These are phyloP conservation scores for Myrmophylax atrothorax DNA, from an alignment of 2,113 vertebrate species.

Conservation along the genomic window DNA sequence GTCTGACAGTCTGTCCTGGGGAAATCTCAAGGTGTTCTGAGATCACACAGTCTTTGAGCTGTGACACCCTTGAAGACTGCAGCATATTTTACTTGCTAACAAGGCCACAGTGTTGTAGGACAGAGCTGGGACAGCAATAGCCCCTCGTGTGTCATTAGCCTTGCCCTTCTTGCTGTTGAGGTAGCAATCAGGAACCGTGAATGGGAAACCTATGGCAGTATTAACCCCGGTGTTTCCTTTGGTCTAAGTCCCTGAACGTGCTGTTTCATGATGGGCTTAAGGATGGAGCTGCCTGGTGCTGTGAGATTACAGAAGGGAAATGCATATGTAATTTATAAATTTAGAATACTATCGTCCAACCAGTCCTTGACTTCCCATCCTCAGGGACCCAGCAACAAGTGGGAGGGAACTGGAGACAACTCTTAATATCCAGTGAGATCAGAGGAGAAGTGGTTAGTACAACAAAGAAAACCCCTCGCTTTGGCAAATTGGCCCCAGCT, in stretches of 20 bases:
- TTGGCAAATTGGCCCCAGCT: neutral
- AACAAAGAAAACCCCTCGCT: neutral
- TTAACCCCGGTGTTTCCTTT: neutral
- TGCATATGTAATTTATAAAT: neutral
- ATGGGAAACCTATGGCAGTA: neutral
- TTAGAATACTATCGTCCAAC: neutral
- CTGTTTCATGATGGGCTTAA: neutral
- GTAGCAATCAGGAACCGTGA: accelerated
- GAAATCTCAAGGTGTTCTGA: neutral
- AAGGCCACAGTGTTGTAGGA: neutral
- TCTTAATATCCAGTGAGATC: neutral
- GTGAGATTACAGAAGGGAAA: neutral
- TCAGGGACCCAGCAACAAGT: neutral
- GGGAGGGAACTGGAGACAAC: neutral
- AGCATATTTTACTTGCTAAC: neutral
- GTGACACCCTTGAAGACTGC: neutral
- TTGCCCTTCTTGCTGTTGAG: neutral
- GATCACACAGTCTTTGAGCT: neutral
- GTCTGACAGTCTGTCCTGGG: neutral
- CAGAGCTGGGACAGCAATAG: neutral
- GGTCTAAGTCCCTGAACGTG: neutral
- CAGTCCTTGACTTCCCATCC: neutral
- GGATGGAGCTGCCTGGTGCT: neutral
- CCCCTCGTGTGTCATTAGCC: accelerated
- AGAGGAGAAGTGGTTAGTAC: neutral